These are phyloP conservation scores for Botia kubotai DNA, from an alignment of 2,797 vertebrate species.

Conservation along the genomic window DNA sequence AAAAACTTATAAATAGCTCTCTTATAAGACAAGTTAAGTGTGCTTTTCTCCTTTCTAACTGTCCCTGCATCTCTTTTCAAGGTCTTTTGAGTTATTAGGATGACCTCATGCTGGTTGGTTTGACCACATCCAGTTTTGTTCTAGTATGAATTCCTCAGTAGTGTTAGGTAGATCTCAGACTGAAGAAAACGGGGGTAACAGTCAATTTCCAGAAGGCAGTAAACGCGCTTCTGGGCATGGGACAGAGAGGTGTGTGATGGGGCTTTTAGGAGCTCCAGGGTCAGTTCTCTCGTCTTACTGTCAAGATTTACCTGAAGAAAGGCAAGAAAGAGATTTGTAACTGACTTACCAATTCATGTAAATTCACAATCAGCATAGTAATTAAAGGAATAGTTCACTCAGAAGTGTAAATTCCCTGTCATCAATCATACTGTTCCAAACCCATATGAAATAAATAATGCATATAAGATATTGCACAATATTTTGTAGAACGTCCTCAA, in stretches of 20 bases:
- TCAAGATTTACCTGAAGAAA: constrained; percentile 83
- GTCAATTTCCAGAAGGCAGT: constrained; percentile 81
- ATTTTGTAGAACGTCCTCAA: too few species aligned
- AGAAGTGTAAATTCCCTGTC: too few species aligned
- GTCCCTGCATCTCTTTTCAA: not conserved
- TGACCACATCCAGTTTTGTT: not conserved
- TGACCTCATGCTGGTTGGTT: not conserved
- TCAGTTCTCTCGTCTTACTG: constrained; percentile 80
- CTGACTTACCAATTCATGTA: not conserved
- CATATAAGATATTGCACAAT: too few species aligned
- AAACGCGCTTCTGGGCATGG: constrained; percentile 82
- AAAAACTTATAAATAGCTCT: constrained; percentile 5
- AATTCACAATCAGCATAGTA: not conserved
- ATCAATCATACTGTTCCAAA: too few species aligned
- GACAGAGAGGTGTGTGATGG: constrained; percentile 78
- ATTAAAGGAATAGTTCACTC: not conserved
- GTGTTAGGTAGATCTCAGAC: constrained; percentile 75
- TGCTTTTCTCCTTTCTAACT: not conserved
- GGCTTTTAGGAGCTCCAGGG: constrained; percentile 78
- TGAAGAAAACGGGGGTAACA: constrained; percentile 86
- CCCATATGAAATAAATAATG: too few species aligned
- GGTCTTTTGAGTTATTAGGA: constrained; percentile 16
- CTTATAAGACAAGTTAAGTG: not conserved
- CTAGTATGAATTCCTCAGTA: constrained; percentile 69
- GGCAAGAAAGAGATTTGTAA: not conserved